Percentiles rank a stretch among this genome's conserved stretches.
Evolutionary conservation across 2,888 invertebrate genomes (phyloP).

Genomic region (Thereva nobilitata): DNA sequence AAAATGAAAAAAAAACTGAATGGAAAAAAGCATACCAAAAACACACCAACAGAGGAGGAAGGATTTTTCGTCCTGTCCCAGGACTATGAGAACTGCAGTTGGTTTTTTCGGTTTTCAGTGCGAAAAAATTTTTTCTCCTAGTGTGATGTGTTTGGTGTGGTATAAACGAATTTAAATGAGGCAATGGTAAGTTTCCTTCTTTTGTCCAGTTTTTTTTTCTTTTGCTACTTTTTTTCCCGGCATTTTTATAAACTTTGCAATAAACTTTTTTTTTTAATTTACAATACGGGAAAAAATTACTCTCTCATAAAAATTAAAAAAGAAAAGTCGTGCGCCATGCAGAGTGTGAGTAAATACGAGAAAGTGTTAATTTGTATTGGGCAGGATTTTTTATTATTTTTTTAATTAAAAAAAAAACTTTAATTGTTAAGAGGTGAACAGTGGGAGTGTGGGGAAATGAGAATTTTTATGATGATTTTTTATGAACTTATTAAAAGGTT

Average conservation of each 20-base stretch:
- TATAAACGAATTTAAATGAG: constrained; percentile 43
- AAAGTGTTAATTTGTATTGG: constrained; percentile 32
- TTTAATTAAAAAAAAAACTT: no score
- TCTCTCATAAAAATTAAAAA: constrained; percentile 35
- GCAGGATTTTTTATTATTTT: constrained; percentile 28
- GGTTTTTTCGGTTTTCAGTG: constrained; percentile 44
- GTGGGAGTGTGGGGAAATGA: no score
- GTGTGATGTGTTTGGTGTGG: constrained; percentile 45
- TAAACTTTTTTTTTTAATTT: constrained; percentile 26
- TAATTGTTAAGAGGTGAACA: no score
- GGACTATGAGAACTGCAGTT: constrained; percentile 42
- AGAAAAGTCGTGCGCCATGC: constrained; percentile 1
- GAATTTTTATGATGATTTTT: no score
- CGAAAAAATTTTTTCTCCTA: constrained; percentile 44
- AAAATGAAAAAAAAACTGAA: neutral
- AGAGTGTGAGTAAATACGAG: constrained; percentile 12
- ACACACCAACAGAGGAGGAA: constrained; percentile 22
- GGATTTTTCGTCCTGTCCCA: constrained; percentile 36
- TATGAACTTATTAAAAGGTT: no score
- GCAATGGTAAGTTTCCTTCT: constrained; percentile 42
- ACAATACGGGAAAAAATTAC: constrained; percentile 34
- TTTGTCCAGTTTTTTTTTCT: constrained; percentile 33
- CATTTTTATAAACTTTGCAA: constrained; percentile 32
- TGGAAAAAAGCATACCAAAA: neutral
- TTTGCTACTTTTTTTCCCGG: constrained; percentile 10